These are phyloP conservation scores for Drosophila pseudotakahashii DNA, from an alignment of 2,888 invertebrate genomes.

Conservation along the genomic window DNA sequence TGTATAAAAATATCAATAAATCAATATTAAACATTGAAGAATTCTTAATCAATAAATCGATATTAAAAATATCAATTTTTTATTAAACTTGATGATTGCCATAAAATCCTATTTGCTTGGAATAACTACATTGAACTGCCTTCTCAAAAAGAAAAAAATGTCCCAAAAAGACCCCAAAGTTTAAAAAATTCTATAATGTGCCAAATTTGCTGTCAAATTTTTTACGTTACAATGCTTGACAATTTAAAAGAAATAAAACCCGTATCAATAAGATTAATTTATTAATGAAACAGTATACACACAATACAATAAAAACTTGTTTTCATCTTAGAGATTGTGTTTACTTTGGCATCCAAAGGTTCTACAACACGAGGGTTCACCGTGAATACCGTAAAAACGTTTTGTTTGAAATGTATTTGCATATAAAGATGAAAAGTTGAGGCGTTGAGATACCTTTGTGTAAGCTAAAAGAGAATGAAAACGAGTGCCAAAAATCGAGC, in stretches of 20 bases:
- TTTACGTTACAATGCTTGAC: background rate
- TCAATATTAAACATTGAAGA: too few relatives aligned
- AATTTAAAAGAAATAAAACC: slow-evolving; percentile 21
- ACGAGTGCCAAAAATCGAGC: slow-evolving; percentile 31
- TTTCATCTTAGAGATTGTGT: background rate
- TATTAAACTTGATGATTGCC: too few relatives aligned
- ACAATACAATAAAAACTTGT: background rate
- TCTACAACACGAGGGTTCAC: background rate
- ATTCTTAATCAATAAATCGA: too few relatives aligned
- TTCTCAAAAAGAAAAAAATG: too few relatives aligned
- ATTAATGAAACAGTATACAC: background rate
- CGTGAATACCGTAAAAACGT: background rate
- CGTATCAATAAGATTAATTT: background rate
- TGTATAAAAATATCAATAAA: too few relatives aligned
- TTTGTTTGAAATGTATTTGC: slow-evolving; percentile 20
- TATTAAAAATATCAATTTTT: too few relatives aligned
- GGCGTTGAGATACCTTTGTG: slow-evolving; percentile 17
- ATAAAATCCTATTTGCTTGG: too few relatives aligned
- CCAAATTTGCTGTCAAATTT: too few relatives aligned
- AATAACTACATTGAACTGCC: too few relatives aligned
- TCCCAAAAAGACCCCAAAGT: too few relatives aligned
- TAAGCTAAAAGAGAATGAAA: slow-evolving; percentile 16
- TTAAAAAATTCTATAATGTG: too few relatives aligned
- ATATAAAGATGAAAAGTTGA: slow-evolving; percentile 16
- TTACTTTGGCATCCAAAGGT: background rate